Conservation (phyloP, 2,113 vertebrate species). For the Ascaphus truei region DNA sequence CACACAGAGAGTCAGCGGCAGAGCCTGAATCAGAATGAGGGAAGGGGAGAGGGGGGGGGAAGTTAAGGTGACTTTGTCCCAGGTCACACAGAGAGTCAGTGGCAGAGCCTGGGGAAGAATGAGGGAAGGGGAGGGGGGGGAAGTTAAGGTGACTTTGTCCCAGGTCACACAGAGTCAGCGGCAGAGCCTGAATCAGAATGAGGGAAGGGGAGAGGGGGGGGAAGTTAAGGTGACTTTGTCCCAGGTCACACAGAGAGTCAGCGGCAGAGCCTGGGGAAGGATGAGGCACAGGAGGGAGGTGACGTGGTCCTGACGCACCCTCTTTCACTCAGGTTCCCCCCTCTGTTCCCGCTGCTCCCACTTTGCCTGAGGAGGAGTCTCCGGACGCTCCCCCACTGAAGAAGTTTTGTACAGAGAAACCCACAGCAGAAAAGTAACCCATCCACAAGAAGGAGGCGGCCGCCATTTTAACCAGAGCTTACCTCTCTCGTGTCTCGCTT, state of each 20-base stretch:
- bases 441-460: neutral
- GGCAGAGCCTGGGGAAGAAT: neutral
- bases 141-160: neutral
- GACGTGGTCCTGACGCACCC: neutral
- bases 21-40: neutral
- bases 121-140: neutral
- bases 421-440: neutral
- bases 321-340: neutral
- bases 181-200: too few species aligned
- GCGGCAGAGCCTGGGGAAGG: neutral
- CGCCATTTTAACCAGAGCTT: too few species aligned
- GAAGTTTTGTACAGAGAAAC: neutral
- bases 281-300: neutral
- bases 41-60: neutral
- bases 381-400: neutral
- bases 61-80: constrained; percentile 44
- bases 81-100: constrained; percentile 50
- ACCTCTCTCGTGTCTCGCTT: neutral
- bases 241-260: neutral
- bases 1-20: neutral
- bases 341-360: neutral
- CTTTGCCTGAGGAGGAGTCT: neutral
- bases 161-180: neutral
- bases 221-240: neutral
- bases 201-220: neutral